Evolutionary conservation across 2,888 invertebrate species (phyloP).

Genomic region (Pelosia muscerda): DNA sequence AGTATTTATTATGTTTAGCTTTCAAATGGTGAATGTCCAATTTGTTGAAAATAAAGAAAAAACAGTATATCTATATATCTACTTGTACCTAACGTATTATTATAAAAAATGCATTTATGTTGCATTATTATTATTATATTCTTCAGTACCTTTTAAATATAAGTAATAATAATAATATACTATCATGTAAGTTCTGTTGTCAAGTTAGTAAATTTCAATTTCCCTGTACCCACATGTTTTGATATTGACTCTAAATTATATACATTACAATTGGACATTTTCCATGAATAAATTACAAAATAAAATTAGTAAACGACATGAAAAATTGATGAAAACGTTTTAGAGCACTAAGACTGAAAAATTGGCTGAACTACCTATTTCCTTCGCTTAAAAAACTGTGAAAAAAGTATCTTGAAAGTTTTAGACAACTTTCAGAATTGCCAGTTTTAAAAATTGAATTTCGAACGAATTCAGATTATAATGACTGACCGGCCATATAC

Average conservation of each 20-base stretch:
- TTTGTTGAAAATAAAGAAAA: constrained; percentile 24
- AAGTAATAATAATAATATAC: constrained; percentile 15
- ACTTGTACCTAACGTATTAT: constrained; percentile 31
- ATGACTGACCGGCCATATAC: constrained; percentile 48
- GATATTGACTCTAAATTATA: constrained; percentile 10
- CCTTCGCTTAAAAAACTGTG: constrained; percentile 61
- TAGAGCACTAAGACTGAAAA: constrained; percentile 86
- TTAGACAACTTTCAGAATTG: constrained; percentile 11
- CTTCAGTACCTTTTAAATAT: constrained; percentile 24
- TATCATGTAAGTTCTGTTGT: constrained; percentile 19
- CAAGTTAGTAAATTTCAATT: not conserved
- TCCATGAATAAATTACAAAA: constrained; percentile 57
- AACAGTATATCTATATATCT: constrained; percentile 24
- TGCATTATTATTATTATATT: constrained; percentile 23
- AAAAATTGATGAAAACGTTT: constrained; percentile 69
- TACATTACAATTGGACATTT: constrained; percentile 64
- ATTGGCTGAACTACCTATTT: constrained; percentile 73
- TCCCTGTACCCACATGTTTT: constrained; percentile 15
- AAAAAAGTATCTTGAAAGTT: constrained; percentile 25
- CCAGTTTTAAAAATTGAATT: constrained; percentile 28
- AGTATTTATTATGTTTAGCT: constrained; percentile 48
- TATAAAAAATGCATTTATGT: constrained; percentile 19
- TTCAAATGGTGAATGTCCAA: constrained; percentile 50
- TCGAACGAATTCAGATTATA: constrained; percentile 28
- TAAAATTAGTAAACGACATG: constrained; percentile 46